These are phyloP conservation scores for Caenorhabditis imperialis DNA, from an alignment of 2,888 invertebrate species.

Conservation along the genomic window DNA sequence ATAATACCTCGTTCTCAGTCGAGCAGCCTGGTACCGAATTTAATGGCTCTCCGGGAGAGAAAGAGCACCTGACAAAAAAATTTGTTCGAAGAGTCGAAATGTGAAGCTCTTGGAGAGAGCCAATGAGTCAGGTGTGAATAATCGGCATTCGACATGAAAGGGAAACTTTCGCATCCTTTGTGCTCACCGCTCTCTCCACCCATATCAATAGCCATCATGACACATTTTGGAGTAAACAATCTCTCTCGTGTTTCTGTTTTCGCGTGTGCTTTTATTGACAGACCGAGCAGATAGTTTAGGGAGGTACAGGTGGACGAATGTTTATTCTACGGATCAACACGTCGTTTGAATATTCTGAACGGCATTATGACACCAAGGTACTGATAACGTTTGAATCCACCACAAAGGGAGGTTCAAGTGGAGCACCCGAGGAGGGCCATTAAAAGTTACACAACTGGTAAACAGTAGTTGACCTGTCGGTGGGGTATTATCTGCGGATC, in stretches of 20 bases:
- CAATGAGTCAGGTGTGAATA: constrained; percentile 10
- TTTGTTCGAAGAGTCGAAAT: background rate
- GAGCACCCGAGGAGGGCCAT: constrained; percentile 3
- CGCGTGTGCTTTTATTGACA: constrained; percentile 26
- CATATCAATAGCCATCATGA: constrained; percentile 34
- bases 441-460: constrained; percentile 44
- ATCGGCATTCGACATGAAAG: no score
- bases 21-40: constrained; percentile 24
- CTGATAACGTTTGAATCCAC: no score
- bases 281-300: constrained; percentile 46
- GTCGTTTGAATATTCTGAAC: no score
- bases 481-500: constrained; percentile 19
- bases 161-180: constrained; percentile 28
- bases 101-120: background rate
- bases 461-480: constrained; percentile 15
- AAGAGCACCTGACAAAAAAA: constrained; percentile 34
- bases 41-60: constrained; percentile 14
- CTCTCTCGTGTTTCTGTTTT: constrained; percentile 22
- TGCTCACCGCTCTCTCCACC: constrained; percentile 18
- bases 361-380: no score
- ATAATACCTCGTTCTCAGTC: constrained; percentile 17
- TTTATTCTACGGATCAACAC: constrained; percentile 33
- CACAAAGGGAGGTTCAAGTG: no score
- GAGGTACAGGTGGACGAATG: constrained; percentile 22
- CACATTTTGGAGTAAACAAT: constrained; percentile 30